Conservation (phyloP, 2,888 invertebrate genomes). For the Petrophora chlorosata region DNA sequence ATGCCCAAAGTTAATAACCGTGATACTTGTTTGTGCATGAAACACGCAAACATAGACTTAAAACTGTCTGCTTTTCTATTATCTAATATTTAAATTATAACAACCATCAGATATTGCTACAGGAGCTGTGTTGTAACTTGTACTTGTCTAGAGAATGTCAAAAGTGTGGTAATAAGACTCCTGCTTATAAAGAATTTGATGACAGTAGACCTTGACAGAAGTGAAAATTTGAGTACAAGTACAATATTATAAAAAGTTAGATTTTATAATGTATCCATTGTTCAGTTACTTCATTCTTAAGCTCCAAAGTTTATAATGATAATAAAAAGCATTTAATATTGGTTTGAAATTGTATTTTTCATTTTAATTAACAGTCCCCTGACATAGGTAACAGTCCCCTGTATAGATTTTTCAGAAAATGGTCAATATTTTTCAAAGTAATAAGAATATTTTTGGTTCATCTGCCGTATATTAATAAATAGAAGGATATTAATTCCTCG, state of each 20-base stretch:
- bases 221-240: too few relatives aligned
- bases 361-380: neutral
- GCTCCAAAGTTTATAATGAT: neutral
- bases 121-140: neutral
- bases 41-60: neutral
- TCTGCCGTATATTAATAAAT: neutral
- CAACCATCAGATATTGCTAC: neutral
- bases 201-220: neutral
- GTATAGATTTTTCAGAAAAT: neutral
- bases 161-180: neutral
- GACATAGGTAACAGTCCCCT: neutral
- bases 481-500: neutral
- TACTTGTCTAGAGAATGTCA: neutral
- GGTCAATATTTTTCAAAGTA: neutral
- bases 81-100: slow-evolving; percentile 3
- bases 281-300: neutral
- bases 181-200: neutral
- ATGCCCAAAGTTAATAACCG: neutral
- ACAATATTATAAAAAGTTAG: too few relatives aligned
- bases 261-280: too few relatives aligned
- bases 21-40: slow-evolving; percentile 2
- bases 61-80: neutral
- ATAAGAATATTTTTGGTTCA: too few relatives aligned
- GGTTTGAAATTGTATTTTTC: neutral
- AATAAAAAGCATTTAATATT: neutral